Evolutionary conservation across 1,140 invertebrate genomes (phyloP).

Genomic region (Dendroctonus valens): DNA sequence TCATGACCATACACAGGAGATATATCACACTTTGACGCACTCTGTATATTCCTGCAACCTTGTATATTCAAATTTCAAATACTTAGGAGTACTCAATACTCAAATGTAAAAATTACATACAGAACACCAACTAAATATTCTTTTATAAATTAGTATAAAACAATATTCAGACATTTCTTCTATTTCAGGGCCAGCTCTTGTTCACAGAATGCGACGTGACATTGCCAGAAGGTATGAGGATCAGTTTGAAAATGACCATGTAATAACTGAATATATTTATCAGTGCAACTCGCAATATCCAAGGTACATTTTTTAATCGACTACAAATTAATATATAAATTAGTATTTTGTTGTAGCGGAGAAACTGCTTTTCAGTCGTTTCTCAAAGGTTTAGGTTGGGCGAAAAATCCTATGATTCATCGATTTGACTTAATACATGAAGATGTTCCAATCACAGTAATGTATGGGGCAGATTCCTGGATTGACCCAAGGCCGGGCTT

Average conservation of each 20-base stretch:
- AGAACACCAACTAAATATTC: too few relatives aligned
- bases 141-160: too few relatives aligned
- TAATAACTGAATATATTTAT: conserved; percentile 92
- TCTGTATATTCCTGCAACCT: too few relatives aligned
- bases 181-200: conserved; percentile 72
- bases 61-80: too few relatives aligned
- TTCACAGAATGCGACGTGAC: conserved; percentile 82
- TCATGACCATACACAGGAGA: too few relatives aligned
- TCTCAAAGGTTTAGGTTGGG: conserved; percentile 90
- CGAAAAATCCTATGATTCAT: conserved; percentile 89
- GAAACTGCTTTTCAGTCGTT: conserved; percentile 92
- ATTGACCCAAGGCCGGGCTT: conserved; percentile 80
- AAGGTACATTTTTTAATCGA: conserved; percentile 60
- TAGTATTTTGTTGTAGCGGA: conserved; percentile 61
- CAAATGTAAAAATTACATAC: too few relatives aligned
- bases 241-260: conserved; percentile 65
- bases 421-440: conserved; percentile 70
- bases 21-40: too few relatives aligned
- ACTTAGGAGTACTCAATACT: too few relatives aligned
- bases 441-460: conserved; percentile 82
- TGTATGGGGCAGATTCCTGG: conserved; percentile 93
- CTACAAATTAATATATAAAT: background rate
- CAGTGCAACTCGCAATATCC: conserved; percentile 94
- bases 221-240: conserved; percentile 79
- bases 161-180: background rate